phyloP scores from a whole-genome alignment of 2,888 invertebrate genomes.

The Troglohyphantes excavatus region DNA sequence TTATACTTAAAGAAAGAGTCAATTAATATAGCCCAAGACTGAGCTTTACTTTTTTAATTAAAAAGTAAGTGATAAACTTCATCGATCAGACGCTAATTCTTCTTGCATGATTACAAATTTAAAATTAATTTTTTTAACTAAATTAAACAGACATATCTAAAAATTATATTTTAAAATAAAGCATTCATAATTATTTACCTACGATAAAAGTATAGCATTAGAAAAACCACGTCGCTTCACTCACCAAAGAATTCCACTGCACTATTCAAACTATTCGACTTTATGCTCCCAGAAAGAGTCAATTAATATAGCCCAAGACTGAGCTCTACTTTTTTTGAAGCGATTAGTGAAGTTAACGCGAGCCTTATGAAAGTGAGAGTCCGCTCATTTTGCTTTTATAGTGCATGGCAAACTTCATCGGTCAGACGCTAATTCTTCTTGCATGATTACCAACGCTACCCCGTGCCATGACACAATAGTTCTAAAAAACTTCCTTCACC shows the following conservation, averaged over 20 bases:
- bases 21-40: not conserved
- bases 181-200: no score
- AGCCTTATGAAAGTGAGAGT: constrained; percentile 63
- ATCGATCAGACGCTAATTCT: constrained; percentile 55
- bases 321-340: not conserved
- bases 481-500: constrained; percentile 50
- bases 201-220: not conserved
- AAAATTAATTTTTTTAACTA: no score
- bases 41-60: constrained; percentile 24
- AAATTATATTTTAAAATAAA: no score
- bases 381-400: constrained; percentile 63
- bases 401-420: constrained; percentile 67
- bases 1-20: not conserved
- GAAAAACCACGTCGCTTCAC: no score
- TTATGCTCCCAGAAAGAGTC: not conserved
- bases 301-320: not conserved
- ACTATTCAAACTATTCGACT: not conserved
- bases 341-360: not conserved
- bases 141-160: no score
- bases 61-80: constrained; percentile 67
- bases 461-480: constrained; percentile 60
- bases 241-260: not conserved
- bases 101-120: constrained; percentile 65
- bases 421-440: constrained; percentile 57
- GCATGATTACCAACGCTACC: constrained; percentile 57